Evolutionary conservation across 1,140 invertebrate species (phyloP).

Genomic region (Pachypsylla venusta): DNA sequence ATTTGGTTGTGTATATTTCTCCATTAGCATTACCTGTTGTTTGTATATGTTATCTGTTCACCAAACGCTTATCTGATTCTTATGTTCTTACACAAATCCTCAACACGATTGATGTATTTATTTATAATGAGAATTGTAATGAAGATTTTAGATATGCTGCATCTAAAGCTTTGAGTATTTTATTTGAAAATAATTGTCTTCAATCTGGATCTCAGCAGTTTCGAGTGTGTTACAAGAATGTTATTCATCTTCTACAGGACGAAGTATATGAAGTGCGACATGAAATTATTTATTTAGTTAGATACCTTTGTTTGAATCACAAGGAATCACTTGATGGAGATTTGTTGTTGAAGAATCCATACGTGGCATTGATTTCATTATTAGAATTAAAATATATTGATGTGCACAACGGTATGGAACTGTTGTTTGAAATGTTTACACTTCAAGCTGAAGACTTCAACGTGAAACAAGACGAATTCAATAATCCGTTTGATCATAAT

Average conservation of each 20-base stretch:
- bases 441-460: not conserved
- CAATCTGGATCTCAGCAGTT: too few relatives aligned
- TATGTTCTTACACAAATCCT: too few relatives aligned
- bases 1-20: too few relatives aligned
- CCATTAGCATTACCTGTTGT: too few relatives aligned
- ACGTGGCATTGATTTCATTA: not conserved
- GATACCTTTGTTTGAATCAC: not conserved
- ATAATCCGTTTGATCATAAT: conserved; percentile 3
- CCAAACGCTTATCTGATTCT: too few relatives aligned
- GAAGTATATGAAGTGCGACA: conserved; percentile 4
- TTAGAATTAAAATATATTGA: not conserved
- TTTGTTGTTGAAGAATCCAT: not conserved
- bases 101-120: not conserved
- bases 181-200: not conserved
- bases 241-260: not conserved
- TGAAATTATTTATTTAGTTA: not conserved
- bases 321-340: not conserved
- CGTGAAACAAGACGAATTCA: not conserved
- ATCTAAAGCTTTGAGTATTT: not conserved
- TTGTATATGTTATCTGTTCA: too few relatives aligned
- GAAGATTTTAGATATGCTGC: not conserved
- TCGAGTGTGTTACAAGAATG: not conserved
- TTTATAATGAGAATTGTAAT: not conserved
- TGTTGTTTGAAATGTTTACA: not conserved
- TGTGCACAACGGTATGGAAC: not conserved